Evolutionary conservation across 1,140 invertebrate species (phyloP).

Genomic region (Paracyclopina nana): DNA sequence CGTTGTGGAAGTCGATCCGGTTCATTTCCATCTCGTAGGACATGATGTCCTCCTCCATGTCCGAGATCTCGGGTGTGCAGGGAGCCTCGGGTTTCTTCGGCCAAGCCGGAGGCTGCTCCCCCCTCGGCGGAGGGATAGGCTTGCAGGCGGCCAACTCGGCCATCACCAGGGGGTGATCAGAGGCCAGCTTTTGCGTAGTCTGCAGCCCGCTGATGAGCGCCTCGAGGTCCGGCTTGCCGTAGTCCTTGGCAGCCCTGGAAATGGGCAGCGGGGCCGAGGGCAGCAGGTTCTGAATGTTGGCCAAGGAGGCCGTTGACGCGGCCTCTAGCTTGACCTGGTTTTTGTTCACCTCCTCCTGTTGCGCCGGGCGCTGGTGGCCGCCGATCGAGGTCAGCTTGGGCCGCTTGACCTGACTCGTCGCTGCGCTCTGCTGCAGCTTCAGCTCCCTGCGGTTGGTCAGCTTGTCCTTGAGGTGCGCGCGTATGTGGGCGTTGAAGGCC

Average conservation of each 20-base stretch:
- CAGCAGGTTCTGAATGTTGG: background rate
- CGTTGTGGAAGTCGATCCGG: constrained; percentile 6
- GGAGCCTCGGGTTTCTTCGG: background rate
- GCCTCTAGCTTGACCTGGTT: background rate
- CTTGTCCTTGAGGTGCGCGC: constrained; percentile 7
- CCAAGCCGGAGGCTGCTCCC: background rate
- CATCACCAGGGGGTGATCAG: too few relatives aligned
- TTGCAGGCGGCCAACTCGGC: constrained; percentile 5
- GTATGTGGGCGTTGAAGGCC: constrained; percentile 9
- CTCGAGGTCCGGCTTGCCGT: too few relatives aligned
- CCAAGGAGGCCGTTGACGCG: background rate
- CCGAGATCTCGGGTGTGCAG: background rate
- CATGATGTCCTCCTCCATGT: constrained; percentile 3
- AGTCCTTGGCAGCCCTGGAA: background rate
- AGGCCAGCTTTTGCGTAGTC: too few relatives aligned
- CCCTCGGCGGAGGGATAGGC: background rate
- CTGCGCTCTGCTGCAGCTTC: too few relatives aligned
- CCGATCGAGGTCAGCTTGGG: too few relatives aligned
- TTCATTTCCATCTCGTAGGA: background rate
- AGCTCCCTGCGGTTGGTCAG: background rate
- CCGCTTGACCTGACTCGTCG: too few relatives aligned
- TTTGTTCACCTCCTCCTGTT: background rate
- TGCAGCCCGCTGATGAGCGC: too few relatives aligned
- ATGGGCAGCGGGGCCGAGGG: background rate
- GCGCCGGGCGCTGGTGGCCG: too few relatives aligned